Evolutionary conservation across 2,797 vertebrate species (phyloP), one percentile per base, ranked within the genome.

Genomic region (Brotogeris chrysoptera): DNA sequence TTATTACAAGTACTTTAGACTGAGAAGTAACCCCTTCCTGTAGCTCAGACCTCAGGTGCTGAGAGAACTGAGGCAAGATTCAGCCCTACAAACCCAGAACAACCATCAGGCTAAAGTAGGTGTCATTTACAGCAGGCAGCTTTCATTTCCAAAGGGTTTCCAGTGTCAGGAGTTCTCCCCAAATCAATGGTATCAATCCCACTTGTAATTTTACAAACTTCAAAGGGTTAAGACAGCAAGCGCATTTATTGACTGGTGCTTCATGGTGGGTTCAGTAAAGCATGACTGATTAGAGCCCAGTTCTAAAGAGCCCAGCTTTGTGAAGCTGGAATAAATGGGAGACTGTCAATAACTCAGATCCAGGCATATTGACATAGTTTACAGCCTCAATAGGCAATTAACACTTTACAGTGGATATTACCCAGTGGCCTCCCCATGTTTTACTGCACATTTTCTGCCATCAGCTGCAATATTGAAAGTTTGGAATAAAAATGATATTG

Each of bases 381-480:
- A 98, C 98, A 98, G 97, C 98, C 97, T 98, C 98, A 97, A 98
- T 97, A 98, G 97, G 97, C 97, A 98, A 98, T 98, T 98, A 98
- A 98, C 98, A 98, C 98, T 98, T 98, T 98, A 97, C 98, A 98
- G 98, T 97, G 97, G 97, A 98, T 97, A 98, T 98, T 98, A 98
- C 97, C 98, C 97, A 97, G 93, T 88, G 96, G 97, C 97, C 97
- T 97, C 95, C 97, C 97, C 65, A 39, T 88, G 85, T 97, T 98
- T 98, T 97, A 97, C 98, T 97, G 97, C 97, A 94, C 96, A 93
- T 98, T 98, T 98, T 98, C 97, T 97, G 97, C 98, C 97, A 23
- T 97, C 95, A 72, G 95, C 95, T 97, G 96, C 96, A 97, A 95
- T 97, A 98, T 94, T 89, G 96, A 97, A 97, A 96, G 95, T 97